A percentile compares a stretch with the other conserved stretches of the same genome.
These are phyloP conservation scores for Caenorhabditis sp. DNA, from an alignment of 2,888 invertebrate genomes.

Conservation along the genomic window DNA sequence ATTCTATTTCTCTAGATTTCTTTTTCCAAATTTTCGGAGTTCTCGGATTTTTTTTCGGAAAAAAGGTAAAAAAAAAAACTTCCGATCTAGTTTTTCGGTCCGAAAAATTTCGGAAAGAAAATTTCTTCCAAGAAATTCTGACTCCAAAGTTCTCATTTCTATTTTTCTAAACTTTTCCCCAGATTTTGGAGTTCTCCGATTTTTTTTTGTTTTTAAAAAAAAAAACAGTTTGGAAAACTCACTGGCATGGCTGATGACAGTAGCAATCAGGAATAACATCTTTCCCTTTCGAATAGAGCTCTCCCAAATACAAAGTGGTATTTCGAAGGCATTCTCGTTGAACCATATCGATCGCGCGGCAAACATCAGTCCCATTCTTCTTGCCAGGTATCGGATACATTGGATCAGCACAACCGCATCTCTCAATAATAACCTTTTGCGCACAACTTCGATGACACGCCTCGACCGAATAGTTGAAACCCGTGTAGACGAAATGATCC, in stretches of 20 bases:
- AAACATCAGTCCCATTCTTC: slow-evolving; percentile 36
- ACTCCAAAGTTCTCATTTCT: too few species aligned
- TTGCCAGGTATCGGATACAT: slow-evolving; percentile 63
- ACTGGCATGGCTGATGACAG: slow-evolving; percentile 70
- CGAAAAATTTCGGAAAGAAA: too few species aligned
- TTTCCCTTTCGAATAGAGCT: slow-evolving; percentile 46
- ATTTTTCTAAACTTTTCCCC: too few species aligned
- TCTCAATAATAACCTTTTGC: slow-evolving; percentile 61
- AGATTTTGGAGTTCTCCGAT: too few species aligned
- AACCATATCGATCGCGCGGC: slow-evolving; percentile 60
- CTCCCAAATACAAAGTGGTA: slow-evolving; percentile 61
- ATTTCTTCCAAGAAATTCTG: too few species aligned
- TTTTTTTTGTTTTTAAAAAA: background rate
- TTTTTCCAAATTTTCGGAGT: too few species aligned
- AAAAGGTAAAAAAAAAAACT: too few species aligned
- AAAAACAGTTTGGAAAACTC: slow-evolving; percentile 5
- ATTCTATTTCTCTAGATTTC: too few species aligned
- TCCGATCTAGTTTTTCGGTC: too few species aligned
- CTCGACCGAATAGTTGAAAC: slow-evolving; percentile 69
- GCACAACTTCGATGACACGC: slow-evolving; percentile 69
- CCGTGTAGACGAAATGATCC: slow-evolving; percentile 58
- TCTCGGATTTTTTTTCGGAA: too few species aligned
- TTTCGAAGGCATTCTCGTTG: slow-evolving; percentile 68
- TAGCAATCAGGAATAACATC: slow-evolving; percentile 59
- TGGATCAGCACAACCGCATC: slow-evolving; percentile 68